phyloP scores from a whole-genome alignment of 92 coral and sea anemone genomes.

The Diadumene lineata region DNA sequence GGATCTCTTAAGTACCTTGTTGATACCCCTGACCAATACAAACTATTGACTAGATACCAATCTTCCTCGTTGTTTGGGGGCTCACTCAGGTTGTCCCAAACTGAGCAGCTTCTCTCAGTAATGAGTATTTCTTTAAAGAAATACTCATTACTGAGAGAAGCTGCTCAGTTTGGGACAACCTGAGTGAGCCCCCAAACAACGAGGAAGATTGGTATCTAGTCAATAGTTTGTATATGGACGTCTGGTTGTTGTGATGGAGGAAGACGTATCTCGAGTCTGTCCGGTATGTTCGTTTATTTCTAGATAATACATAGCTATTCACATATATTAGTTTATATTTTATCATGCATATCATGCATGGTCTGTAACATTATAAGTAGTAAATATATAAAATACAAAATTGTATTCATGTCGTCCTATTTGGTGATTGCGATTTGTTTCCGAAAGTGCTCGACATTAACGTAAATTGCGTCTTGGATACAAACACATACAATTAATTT shows the following conservation, averaged over 20 bases:
- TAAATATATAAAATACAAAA: too few relatives aligned
- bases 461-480: not conserved
- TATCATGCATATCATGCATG: not conserved
- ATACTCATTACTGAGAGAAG: too few relatives aligned
- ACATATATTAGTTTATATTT: not conserved
- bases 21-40: too few relatives aligned
- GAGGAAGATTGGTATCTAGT: conserved; percentile 8
- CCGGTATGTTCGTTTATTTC: conserved; percentile 8
- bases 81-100: too few relatives aligned
- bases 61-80: conserved; percentile 8
- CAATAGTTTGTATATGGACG: not conserved
- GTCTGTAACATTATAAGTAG: too few relatives aligned
- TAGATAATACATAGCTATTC: not conserved
- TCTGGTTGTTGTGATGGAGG: conserved; percentile 7
- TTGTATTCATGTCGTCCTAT: not conserved
- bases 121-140: too few relatives aligned
- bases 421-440: too few relatives aligned
- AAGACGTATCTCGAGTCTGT: conserved; percentile 10
- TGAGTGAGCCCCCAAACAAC: too few relatives aligned
- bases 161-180: too few relatives aligned
- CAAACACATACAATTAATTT: not conserved
- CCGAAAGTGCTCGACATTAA: too few relatives aligned
- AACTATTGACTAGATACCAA: not conserved
- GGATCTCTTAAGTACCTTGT: too few relatives aligned
- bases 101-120: too few relatives aligned